phyloP scores from a whole-genome alignment of 1,140 invertebrate genomes.

The Pomacea maculata region DNA sequence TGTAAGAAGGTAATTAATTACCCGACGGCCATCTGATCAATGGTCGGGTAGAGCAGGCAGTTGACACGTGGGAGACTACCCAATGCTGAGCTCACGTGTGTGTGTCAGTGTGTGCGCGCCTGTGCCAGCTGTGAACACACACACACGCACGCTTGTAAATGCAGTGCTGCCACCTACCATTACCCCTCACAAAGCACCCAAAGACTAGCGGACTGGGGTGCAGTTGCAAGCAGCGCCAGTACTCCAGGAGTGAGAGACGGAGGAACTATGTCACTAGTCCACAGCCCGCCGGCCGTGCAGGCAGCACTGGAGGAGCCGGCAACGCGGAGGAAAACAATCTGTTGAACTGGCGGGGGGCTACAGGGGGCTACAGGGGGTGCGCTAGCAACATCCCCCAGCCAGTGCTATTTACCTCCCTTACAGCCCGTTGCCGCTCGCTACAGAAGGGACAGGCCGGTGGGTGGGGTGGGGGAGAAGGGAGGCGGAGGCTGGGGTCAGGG shows the following conservation, averaged over 20 bases:
- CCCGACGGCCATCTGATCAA: not conserved
- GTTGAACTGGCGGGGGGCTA: not conserved
- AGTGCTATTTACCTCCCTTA: not conserved
- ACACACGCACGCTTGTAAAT: not conserved
- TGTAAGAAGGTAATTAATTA: not conserved
- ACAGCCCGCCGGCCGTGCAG: not conserved
- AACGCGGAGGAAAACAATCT: not conserved
- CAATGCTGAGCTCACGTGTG: not conserved
- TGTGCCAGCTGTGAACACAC: not conserved
- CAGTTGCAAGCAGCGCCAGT: not conserved
- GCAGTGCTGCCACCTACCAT: too few species aligned
- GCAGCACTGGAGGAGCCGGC: not conserved
- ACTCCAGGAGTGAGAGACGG: not conserved
- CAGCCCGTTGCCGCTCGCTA: not conserved
- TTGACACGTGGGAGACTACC: not conserved
- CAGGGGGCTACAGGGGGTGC: not conserved
- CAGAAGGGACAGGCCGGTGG: not conserved
- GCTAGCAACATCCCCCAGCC: not conserved
- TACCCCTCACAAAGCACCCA: too few species aligned
- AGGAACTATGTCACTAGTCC: not conserved
- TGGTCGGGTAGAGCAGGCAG: not conserved
- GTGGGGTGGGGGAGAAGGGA: not conserved
- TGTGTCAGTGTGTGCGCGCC: constrained; percentile 7
- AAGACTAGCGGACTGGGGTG: not conserved
- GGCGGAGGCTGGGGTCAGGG: not conserved